Evolutionary conservation across 2,888 invertebrate species (phyloP), one percentile per base, ranked within the genome.

Genomic region (Leuctra nigra): DNA sequence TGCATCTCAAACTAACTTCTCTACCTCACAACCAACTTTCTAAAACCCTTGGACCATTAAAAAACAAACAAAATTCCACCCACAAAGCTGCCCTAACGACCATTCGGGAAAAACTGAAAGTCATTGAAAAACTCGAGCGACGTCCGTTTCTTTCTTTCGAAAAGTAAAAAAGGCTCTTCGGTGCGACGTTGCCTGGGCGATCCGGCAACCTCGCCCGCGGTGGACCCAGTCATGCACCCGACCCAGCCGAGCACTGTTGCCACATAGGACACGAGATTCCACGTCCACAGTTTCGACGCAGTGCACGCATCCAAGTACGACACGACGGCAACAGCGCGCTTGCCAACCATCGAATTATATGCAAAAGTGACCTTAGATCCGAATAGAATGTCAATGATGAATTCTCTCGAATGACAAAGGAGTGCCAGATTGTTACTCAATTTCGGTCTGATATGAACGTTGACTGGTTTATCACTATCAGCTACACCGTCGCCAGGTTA

Each of bases 211-310:
- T 29, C 29, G 29, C 29, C 11, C 6, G 11, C 6, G 29, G 33
- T 11, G 7, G 7, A 33, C n/a, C 4, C 41, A 41, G 20, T 41
- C 41, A 41, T 41, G 41, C 41, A 41, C 41, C 18, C 50, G 9
- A 11, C 29, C 13, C 48, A 38, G n/a, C 11, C 4, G 29, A 4
- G 4, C 50, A 20, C 16, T 23, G 50, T 50, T 50, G 50, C 50
- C 57, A 48, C 53, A 23, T 24, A 33, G 35, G n/a, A 33, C 9
- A 18, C 46, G 20, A 54, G 54, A 57, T 54, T 57, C 57, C 57
- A 57, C 53, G 57, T 57, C 57, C 39, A 57, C 54, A 53, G 36
- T 41, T 35, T 41, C 29, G 23, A 53, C 20, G 33, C 22, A 16
- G 18, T 29, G 22, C 33, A 29, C 22, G 2, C 1, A 2, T 13